Percentiles rank a stretch among this genome's conserved stretches.
Evolutionary conservation across 2,797 vertebrate genomes (phyloP).

Genomic region (Lepidocolaptes lacrymiger): DNA sequence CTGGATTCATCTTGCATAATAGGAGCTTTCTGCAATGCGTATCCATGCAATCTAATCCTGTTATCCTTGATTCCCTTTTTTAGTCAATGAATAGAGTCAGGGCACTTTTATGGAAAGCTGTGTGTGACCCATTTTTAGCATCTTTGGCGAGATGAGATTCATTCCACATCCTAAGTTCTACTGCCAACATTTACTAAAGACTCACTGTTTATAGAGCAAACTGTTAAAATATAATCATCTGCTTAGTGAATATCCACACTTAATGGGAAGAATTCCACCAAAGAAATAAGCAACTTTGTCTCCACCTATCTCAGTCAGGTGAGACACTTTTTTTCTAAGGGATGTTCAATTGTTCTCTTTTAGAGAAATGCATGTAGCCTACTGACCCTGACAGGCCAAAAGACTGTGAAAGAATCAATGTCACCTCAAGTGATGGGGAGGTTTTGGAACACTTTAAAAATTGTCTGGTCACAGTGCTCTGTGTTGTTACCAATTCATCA

Average conservation of each 20-base stretch:
- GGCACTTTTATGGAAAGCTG: neutral
- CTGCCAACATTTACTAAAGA: neutral
- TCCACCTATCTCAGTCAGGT: neutral
- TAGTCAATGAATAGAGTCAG: neutral
- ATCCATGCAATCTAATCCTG: neutral
- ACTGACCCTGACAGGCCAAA: neutral
- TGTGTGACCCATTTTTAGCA: neutral
- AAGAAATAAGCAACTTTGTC: neutral
- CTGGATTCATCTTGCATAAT: neutral
- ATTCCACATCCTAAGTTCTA: neutral
- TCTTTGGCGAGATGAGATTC: neutral
- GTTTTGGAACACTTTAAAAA: neutral
- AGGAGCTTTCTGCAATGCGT: neutral
- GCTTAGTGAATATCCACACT: neutral
- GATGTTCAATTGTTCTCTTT: neutral
- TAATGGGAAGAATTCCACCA: neutral
- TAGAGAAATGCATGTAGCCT: neutral
- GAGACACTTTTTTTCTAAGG: neutral
- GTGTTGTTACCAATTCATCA: neutral
- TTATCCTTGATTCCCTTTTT: neutral
- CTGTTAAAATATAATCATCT: neutral
- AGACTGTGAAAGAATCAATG: neutral
- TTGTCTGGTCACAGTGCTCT: neutral
- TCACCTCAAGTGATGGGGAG: neutral
- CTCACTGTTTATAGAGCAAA: neutral